These are phyloP conservation scores for Drymodes brunneopygia DNA, from an alignment of 2,113 vertebrate species.

Conservation along the genomic window DNA sequence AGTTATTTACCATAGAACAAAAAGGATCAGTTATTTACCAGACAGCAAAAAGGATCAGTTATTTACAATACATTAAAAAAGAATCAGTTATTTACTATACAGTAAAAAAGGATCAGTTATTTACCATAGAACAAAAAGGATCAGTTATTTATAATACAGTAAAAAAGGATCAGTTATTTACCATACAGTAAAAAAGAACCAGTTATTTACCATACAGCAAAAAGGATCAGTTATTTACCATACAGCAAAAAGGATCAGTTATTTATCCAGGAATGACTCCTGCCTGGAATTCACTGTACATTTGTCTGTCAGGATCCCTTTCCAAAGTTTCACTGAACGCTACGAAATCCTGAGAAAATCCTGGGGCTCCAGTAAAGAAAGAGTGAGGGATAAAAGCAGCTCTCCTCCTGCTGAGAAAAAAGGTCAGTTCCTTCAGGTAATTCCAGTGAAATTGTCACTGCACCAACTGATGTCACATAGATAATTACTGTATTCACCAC, in stretches of 20 bases:
- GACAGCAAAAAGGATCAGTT: background rate
- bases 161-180: background rate
- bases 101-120: background rate
- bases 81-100: background rate
- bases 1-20: background rate
- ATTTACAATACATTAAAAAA: background rate
- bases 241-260: background rate
- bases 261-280: background rate
- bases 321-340: conserved; percentile 80
- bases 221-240: background rate
- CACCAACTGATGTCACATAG: fast-evolving
- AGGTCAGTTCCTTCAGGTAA: background rate
- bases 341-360: conserved; percentile 76
- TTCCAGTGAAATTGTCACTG: background rate
- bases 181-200: background rate
- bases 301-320: conserved; percentile 79
- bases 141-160: background rate
- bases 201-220: background rate
- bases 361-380: background rate
- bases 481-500: background rate
- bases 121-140: background rate
- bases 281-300: background rate
- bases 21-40: background rate
- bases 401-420: background rate
- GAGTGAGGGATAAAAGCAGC: background rate